Percentiles rank a stretch among this genome's conserved stretches.
Conservation (phyloP, 2,797 vertebrate species). For the Amphiprion clarkii region DNA sequence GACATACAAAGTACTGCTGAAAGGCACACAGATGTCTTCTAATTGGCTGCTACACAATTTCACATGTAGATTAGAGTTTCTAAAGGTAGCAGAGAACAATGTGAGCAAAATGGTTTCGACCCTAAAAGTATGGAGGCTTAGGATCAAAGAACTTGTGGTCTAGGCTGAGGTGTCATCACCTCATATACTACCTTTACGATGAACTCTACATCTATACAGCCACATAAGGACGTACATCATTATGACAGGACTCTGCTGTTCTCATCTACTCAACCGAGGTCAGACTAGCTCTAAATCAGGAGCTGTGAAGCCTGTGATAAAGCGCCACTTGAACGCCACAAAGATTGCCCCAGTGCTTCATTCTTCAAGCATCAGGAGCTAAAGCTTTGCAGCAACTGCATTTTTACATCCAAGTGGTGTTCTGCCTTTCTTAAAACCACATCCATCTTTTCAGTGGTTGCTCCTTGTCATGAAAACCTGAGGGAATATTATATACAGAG, state of each 20-base stretch:
- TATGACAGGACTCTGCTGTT: constrained; percentile 34
- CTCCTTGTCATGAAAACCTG: background rate
- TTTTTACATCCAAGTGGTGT: background rate
- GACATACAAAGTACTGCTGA: background rate
- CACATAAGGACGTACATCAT: constrained; percentile 44
- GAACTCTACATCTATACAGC: constrained; percentile 2
- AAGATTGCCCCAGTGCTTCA: constrained; percentile 26
- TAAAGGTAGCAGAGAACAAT: constrained; percentile 3
- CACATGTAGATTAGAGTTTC: constrained; percentile 4
- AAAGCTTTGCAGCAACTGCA: constrained; percentile 18
- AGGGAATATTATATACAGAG: background rate
- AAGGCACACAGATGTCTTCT: background rate
- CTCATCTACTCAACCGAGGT: constrained; percentile 30
- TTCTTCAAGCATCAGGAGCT: background rate
- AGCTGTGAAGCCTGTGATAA: constrained; percentile 54
- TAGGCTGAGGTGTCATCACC: constrained; percentile 17
- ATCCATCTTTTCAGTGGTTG: background rate
- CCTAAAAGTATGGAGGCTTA: background rate
- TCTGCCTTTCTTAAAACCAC: background rate
- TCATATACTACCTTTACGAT: constrained; percentile 21
- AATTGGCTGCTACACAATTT: constrained; percentile 6
- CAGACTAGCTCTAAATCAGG: constrained; percentile 57
- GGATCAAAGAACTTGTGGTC: constrained; percentile 30
- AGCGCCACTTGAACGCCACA: constrained; percentile 37
- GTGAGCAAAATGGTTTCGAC: background rate